Evolutionary conservation across 2,113 vertebrate genomes (phyloP).

Genomic region (Hypocryptadius cinnamomeus): DNA sequence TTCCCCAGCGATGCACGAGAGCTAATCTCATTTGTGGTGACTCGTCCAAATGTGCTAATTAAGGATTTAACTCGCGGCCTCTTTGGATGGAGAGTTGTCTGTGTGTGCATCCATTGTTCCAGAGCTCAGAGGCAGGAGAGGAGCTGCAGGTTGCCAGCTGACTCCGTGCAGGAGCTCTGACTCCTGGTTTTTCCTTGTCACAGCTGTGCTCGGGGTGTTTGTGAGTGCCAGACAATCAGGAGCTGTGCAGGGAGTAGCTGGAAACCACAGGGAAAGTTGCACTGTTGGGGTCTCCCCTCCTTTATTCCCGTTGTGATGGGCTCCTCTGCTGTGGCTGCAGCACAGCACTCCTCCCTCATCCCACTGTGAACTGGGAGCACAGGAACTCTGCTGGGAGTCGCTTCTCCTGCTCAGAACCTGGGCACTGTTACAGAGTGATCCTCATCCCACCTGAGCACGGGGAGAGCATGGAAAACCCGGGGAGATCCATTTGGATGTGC

Average conservation of each 20-base stretch:
- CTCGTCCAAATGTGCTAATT: constrained; percentile 30
- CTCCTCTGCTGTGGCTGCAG: neutral
- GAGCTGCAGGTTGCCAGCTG: neutral
- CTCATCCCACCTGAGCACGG: neutral
- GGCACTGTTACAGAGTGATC: neutral
- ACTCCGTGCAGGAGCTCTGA: neutral
- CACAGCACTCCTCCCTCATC: neutral
- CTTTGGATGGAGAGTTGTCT: neutral
- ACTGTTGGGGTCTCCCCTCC: neutral
- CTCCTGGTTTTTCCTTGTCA: neutral
- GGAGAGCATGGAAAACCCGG: neutral
- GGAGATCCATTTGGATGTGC: neutral
- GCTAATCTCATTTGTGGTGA: neutral
- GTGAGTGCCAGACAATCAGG: neutral
- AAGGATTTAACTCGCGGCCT: constrained; percentile 16
- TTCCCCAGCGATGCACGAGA: neutral
- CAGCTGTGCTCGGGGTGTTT: neutral
- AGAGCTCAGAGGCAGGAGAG: neutral
- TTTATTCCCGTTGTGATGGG: neutral
- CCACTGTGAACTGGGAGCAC: neutral
- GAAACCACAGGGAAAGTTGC: neutral
- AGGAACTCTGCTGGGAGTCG: neutral
- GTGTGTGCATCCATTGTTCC: neutral
- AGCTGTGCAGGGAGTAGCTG: neutral
- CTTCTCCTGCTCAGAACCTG: neutral